phyloP scores from a whole-genome alignment of 2,888 invertebrate genomes.

The Caenorhabditis panamensis region DNA sequence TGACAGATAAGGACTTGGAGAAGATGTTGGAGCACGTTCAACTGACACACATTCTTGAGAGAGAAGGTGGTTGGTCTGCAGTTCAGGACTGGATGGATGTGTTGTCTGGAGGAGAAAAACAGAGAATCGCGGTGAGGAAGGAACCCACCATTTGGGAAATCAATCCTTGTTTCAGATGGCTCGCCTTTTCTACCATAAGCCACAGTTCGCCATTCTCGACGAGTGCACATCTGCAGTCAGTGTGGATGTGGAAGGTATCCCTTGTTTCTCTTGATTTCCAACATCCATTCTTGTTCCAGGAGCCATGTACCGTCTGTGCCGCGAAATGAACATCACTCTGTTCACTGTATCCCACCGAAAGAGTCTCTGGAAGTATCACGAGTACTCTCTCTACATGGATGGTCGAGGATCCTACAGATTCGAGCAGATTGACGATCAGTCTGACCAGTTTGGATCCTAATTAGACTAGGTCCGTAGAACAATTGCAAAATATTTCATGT shows the following conservation, averaged over 20 bases:
- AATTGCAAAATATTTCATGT: slow-evolving; percentile 42
- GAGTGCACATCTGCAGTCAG: slow-evolving; percentile 84
- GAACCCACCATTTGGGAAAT: background rate
- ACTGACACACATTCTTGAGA: slow-evolving; percentile 82
- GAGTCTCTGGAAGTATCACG: slow-evolving; percentile 76
- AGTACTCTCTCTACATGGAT: slow-evolving; percentile 95
- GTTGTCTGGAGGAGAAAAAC: slow-evolving; percentile 84
- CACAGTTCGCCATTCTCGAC: slow-evolving; percentile 83
- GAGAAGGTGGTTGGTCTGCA: slow-evolving; percentile 75
- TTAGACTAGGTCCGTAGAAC: background rate
- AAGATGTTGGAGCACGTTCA: slow-evolving; percentile 86
- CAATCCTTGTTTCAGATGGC: slow-evolving; percentile 79
- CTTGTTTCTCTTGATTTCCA: slow-evolving; percentile 64
- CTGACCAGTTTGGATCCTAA: slow-evolving; percentile 95
- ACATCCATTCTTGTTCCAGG: slow-evolving; percentile 56
- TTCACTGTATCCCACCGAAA: slow-evolving; percentile 97
- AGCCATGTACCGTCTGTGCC: slow-evolving; percentile 72
- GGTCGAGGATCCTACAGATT: slow-evolving; percentile 93
- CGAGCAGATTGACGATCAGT: slow-evolving; percentile 89
- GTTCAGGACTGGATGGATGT: slow-evolving; percentile 91
- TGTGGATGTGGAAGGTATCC: slow-evolving; percentile 84
- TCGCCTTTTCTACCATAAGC: slow-evolving; percentile 81
- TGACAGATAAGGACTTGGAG: slow-evolving; percentile 87
- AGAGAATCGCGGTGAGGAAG: slow-evolving; percentile 84
- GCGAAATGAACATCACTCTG: slow-evolving; percentile 92